phyloP scores from a whole-genome alignment of 2,888 invertebrate species.

The Mycalesis mineus region DNA sequence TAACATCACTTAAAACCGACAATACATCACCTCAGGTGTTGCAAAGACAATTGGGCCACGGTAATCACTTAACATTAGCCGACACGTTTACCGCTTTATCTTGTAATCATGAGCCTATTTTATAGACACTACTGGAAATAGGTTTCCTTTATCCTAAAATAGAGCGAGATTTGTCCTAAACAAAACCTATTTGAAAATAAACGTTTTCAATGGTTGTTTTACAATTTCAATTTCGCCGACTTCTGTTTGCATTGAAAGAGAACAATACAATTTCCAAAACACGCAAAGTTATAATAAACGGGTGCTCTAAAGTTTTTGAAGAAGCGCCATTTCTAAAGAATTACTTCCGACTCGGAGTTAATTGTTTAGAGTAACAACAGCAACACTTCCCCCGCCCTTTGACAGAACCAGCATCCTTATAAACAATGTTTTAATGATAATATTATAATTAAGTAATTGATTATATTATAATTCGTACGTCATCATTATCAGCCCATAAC shows the following conservation, averaged over 20 bases:
- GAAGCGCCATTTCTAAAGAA: slow-evolving; percentile 34
- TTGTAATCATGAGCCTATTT: too few relatives aligned
- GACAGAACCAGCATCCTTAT: slow-evolving; percentile 1
- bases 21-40: too few relatives aligned
- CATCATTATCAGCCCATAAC: too few relatives aligned
- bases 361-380: slow-evolving; percentile 34
- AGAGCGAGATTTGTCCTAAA: not conserved
- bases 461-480: too few relatives aligned
- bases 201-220: slow-evolving; percentile 8
- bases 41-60: too few relatives aligned
- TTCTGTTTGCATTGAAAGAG: slow-evolving; percentile 19
- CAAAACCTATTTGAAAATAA: not conserved
- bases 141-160: too few relatives aligned
- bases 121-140: too few relatives aligned
- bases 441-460: too few relatives aligned
- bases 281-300: slow-evolving; percentile 27
- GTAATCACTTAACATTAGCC: too few relatives aligned
- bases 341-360: slow-evolving; percentile 35
- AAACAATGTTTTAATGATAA: not conserved
- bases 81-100: too few relatives aligned
- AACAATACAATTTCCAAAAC: slow-evolving; percentile 27
- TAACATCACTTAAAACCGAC: too few relatives aligned
- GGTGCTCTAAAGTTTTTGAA: slow-evolving; percentile 30
- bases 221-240: slow-evolving; percentile 13
- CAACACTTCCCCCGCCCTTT: slow-evolving; percentile 26